phyloP scores from a whole-genome alignment of 2,113 vertebrate genomes.

The Phylloscopus trochiloides region DNA sequence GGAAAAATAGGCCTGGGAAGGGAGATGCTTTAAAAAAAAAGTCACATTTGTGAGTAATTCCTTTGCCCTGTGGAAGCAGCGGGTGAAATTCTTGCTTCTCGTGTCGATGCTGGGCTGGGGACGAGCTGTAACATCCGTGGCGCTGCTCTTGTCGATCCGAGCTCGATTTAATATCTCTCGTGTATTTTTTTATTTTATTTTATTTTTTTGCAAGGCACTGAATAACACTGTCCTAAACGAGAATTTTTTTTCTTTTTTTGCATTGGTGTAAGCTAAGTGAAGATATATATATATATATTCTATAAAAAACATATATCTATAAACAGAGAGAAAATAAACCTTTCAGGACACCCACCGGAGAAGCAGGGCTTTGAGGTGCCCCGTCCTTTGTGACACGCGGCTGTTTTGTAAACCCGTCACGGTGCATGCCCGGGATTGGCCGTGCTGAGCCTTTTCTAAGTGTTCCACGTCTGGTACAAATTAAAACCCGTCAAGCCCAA shows the following conservation, averaged over 20 bases:
- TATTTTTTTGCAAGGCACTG: slow-evolving; percentile 30
- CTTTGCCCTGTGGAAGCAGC: background rate
- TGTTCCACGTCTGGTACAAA: slow-evolving; percentile 60
- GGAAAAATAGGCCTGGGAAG: background rate
- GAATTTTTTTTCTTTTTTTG: background rate
- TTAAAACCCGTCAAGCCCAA: slow-evolving; percentile 55
- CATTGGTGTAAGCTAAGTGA: background rate
- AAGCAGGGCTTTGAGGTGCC: slow-evolving; percentile 52
- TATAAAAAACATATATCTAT: background rate
- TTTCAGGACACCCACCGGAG: background rate
- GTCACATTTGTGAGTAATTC: background rate
- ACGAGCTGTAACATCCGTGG: background rate
- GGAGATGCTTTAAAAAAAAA: background rate
- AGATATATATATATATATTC: background rate
- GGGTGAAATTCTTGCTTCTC: background rate
- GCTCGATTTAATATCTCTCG: background rate
- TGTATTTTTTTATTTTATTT: background rate
- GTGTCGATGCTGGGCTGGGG: background rate
- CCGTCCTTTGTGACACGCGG: background rate
- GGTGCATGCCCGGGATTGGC: slow-evolving; percentile 56
- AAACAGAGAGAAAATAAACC: background rate
- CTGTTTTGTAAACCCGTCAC: slow-evolving; percentile 65
- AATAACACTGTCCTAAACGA: background rate
- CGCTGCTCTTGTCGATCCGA: background rate
- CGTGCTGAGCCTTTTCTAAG: slow-evolving; percentile 47